These are phyloP conservation scores for Napeogenes inachia DNA, from an alignment of 2,888 invertebrate species.

Conservation along the genomic window DNA sequence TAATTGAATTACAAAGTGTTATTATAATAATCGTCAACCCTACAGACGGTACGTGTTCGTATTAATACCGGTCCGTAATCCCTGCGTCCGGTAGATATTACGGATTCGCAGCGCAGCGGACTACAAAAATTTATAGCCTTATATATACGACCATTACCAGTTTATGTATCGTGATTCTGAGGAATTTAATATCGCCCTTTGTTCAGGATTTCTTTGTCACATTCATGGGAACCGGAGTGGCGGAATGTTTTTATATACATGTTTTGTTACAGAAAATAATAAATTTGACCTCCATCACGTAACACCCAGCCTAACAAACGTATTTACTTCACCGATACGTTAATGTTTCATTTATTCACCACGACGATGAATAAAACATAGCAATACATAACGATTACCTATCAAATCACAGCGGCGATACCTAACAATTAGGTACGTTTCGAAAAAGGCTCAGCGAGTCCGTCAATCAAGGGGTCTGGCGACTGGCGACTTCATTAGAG, in stretches of 20 bases:
- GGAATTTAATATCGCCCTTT: conserved; percentile 62
- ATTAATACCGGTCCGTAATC: conserved; percentile 64
- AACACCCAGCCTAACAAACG: too few relatives aligned
- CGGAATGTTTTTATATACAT: background rate
- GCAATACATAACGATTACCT: conserved; percentile 9
- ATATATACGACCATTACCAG: conserved; percentile 43
- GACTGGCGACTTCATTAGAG: conserved; percentile 73
- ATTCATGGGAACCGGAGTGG: background rate
- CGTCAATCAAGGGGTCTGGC: conserved; percentile 71
- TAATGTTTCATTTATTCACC: background rate
- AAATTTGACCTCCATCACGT: too few relatives aligned
- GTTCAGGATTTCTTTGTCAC: conserved; percentile 30
- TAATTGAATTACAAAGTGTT: background rate
- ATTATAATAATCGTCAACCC: conserved; percentile 26
- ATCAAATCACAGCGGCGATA: conserved; percentile 52
- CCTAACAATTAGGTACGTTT: conserved; percentile 58
- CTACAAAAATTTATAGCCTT: conserved; percentile 77
- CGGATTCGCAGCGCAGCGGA: conserved; percentile 60
- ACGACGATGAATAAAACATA: background rate
- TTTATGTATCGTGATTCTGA: conserved; percentile 58
- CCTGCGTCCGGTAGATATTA: conserved; percentile 56
- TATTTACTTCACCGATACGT: background rate
- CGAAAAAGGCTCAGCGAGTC: conserved; percentile 65
- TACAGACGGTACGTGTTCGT: conserved; percentile 38
- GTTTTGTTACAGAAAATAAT: background rate